A percentile compares a stretch with the other conserved stretches of the same genome.
phyloP scores from a whole-genome alignment of 2,888 invertebrate genomes.

The Esperia sulphurella region DNA sequence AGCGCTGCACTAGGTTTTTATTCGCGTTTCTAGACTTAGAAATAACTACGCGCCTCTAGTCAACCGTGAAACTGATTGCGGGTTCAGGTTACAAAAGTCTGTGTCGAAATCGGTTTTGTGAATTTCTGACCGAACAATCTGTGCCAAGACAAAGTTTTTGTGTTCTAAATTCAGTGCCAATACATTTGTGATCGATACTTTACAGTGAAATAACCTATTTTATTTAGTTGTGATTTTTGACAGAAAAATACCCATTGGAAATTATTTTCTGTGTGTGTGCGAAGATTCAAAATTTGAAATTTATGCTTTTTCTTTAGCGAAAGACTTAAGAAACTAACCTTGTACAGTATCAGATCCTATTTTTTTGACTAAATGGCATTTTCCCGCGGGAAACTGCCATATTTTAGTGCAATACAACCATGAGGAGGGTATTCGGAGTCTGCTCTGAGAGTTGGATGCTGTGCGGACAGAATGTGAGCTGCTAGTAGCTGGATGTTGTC shows the following conservation, averaged over 20 bases:
- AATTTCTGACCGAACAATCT: constrained; percentile 17
- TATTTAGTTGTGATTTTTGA: background rate
- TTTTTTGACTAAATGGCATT: background rate
- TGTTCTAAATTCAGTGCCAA: constrained; percentile 48
- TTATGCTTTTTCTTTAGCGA: background rate
- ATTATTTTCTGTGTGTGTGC: no score
- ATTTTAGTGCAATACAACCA: constrained; percentile 19
- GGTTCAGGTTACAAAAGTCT: constrained; percentile 27
- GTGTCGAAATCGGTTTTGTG: constrained; percentile 35
- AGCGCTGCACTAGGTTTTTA: constrained; percentile 39
- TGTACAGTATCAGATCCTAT: background rate
- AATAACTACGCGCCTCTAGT: constrained; percentile 20
- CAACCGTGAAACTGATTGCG: constrained; percentile 31
- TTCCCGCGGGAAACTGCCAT: background rate
- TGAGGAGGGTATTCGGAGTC: constrained; percentile 77
- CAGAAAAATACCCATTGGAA: background rate
- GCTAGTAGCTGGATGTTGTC: constrained; percentile 70
- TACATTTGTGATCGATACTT: background rate
- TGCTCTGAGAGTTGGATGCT: constrained; percentile 76
- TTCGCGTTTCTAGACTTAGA: constrained; percentile 24
- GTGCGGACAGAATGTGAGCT: constrained; percentile 76
- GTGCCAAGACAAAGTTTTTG: constrained; percentile 39
- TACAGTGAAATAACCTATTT: constrained; percentile 1
- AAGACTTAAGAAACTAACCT: background rate
- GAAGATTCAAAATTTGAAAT: background rate